Conservation (phyloP, 2,888 invertebrate species). For the Piscicola geometra region DNA sequence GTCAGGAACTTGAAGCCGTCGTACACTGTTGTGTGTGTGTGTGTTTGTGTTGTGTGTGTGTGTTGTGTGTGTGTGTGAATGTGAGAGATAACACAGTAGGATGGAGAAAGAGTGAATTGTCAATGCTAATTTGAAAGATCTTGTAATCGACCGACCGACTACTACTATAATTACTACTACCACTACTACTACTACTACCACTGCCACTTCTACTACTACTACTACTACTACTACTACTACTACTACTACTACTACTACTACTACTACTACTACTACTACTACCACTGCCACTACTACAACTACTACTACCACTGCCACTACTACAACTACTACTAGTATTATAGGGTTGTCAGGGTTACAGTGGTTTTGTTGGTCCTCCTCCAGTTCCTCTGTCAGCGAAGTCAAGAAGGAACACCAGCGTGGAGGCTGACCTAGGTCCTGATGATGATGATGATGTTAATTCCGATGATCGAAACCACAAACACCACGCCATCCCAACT, state of each 20-base stretch:
- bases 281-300: slow-evolving; percentile 1
- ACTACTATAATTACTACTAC: slow-evolving; percentile 14
- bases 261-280: slow-evolving; percentile 24
- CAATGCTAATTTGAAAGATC: neutral
- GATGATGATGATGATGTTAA: neutral
- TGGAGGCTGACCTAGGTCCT: slow-evolving; percentile 59
- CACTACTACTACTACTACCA: slow-evolving; percentile 31
- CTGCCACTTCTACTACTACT: slow-evolving; percentile 20
- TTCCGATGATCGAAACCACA: no score
- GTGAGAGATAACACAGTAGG: neutral
- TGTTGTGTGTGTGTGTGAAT: slow-evolving; percentile 5
- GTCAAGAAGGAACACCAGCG: slow-evolving; percentile 95
- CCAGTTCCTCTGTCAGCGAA: slow-evolving; percentile 73
- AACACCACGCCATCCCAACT: no score
- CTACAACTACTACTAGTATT: slow-evolving; percentile 6
- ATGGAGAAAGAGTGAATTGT: neutral
- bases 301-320: neutral
- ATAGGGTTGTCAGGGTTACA: neutral
- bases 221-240: slow-evolving; percentile 24
- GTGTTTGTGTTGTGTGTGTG: no score
- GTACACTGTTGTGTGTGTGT: slow-evolving; percentile 63
- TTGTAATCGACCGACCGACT: neutral
- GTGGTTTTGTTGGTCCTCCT: slow-evolving; percentile 11
- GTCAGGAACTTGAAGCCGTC: slow-evolving; percentile 99
- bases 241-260: slow-evolving; percentile 28